These are phyloP conservation scores for Sinosuthora webbiana DNA, from an alignment of 2,113 vertebrate species.

Conservation along the genomic window DNA sequence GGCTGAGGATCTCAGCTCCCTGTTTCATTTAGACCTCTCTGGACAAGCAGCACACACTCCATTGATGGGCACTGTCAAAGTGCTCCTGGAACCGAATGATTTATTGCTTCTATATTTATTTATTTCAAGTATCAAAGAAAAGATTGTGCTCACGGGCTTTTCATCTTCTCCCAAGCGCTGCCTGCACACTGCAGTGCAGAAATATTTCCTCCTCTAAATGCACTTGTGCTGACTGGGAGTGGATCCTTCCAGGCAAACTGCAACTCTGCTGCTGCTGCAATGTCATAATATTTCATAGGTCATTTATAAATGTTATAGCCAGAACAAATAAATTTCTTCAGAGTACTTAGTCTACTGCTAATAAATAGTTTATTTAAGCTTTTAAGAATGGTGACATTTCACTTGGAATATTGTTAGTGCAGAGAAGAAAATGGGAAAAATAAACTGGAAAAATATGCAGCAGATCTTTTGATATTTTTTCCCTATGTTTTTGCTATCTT, in stretches of 20 bases:
- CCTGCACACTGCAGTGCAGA: not conserved
- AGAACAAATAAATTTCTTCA: conserved; percentile 40
- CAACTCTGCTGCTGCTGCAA: not conserved
- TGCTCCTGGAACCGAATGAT: not conserved
- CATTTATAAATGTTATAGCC: conserved; percentile 52
- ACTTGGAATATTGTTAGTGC: not conserved
- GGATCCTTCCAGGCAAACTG: not conserved
- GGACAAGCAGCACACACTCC: not conserved
- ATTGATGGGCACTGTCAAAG: not conserved
- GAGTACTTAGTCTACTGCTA: conserved; percentile 13
- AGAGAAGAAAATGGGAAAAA: not conserved
- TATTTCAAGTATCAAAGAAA: not conserved
- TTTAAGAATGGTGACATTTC: conserved; percentile 46
- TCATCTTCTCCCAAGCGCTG: not conserved
- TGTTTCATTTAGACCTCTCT: not conserved
- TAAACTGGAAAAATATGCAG: not conserved
- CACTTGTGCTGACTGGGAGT: not conserved
- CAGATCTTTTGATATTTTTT: not conserved
- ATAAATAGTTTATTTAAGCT: conserved; percentile 55
- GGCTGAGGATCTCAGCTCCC: not conserved
- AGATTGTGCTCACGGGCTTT: not conserved
- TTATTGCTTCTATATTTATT: not conserved
- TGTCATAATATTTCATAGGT: conserved; percentile 42
- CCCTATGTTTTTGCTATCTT: not conserved
- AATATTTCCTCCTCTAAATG: not conserved